Conservation (phyloP, 2,797 vertebrate species). For the Falco berigora region DNA sequence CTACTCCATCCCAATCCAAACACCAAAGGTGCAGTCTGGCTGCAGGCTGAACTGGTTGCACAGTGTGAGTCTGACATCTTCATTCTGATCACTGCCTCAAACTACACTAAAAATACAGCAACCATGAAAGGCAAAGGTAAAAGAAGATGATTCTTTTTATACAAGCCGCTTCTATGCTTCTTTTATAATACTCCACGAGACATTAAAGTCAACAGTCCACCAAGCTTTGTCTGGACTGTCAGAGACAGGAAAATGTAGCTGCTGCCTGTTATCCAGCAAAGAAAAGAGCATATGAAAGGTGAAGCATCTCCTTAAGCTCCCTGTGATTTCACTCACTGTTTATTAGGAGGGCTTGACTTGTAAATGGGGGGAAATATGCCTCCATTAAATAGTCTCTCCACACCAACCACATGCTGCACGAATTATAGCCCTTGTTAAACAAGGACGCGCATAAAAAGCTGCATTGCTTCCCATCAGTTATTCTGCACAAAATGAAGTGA, state of each 20-base stretch:
- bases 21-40: not conserved
- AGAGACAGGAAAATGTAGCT: not conserved
- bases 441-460: not conserved
- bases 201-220: not conserved
- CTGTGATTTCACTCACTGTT: not conserved
- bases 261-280: not conserved
- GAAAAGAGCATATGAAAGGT: not conserved
- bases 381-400: not conserved
- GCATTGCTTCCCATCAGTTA: rapidly evolving
- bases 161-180: not conserved
- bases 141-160: not conserved
- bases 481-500: not conserved
- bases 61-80: not conserved
- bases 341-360: not conserved
- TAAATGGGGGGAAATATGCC: not conserved
- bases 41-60: not conserved
- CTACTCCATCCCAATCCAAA: not conserved
- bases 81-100: not conserved
- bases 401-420: not conserved
- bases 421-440: not conserved
- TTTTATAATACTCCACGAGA: not conserved
- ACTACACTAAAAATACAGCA: not conserved
- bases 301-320: not conserved
- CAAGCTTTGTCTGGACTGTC: not conserved
- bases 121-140: not conserved